Conservation (phyloP, 2,888 invertebrate species). For the Acanthosepion pharaonis region DNA sequence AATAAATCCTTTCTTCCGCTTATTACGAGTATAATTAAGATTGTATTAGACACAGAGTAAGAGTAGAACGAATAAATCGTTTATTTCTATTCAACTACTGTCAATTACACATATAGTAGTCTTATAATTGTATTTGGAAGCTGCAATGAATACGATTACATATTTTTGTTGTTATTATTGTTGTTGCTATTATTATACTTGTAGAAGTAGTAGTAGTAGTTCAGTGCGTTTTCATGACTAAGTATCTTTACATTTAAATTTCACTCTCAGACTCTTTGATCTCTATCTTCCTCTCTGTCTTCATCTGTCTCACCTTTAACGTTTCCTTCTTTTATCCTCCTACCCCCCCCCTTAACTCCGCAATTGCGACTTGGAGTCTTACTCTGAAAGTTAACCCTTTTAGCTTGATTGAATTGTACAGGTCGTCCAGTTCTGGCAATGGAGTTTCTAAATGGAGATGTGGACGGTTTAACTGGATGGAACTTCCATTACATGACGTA, state of each 20-base stretch:
- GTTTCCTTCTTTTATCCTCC: not conserved
- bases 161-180: no score
- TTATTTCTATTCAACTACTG: no score
- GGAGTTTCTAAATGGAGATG: not conserved
- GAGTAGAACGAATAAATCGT: no score
- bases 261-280: not conserved
- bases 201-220: no score
- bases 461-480: not conserved
- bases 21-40: no score
- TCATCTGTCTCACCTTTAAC: not conserved
- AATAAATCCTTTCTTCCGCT: no score
- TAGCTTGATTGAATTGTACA: conserved; percentile 20
- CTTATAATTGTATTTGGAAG: no score
- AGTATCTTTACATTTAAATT: not conserved
- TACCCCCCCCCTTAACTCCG: not conserved
- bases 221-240: not conserved
- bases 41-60: no score
- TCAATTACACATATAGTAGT: no score
- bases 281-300: not conserved
- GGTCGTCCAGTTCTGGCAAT: not conserved
- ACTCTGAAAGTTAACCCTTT: not conserved
- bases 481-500: not conserved
- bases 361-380: not conserved
- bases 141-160: no score
- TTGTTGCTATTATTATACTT: no score